These are phyloP conservation scores for Mnemiopsis leidyi DNA, from an alignment of 37 sponge, comb jelly and placozoan genomes.

Conservation along the genomic window DNA sequence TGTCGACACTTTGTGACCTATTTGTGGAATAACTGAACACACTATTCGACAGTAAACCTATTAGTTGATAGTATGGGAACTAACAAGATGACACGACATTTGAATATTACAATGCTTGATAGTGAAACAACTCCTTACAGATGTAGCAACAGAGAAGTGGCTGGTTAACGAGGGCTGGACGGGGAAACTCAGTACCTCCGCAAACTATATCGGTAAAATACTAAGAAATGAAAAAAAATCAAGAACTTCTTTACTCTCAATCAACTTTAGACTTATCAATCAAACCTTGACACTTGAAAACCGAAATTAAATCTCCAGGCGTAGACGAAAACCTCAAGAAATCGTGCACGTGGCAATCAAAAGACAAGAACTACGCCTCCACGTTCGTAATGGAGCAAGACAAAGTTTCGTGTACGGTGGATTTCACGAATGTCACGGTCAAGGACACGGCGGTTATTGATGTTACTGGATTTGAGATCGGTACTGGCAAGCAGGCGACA, in stretches of 20 bases:
- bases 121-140: neutral
- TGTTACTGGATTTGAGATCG: neutral
- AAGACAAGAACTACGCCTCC: neutral
- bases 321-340: neutral
- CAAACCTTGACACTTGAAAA: no score
- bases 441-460: neutral
- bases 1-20: no score
- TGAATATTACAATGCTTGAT: neutral
- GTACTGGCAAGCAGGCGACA: neutral
- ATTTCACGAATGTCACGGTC: neutral
- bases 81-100: no score
- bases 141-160: neutral
- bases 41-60: no score
- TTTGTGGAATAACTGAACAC: no score
- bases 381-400: neutral
- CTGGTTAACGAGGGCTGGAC: slow-evolving; percentile 36
- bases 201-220: slow-evolving; percentile 6
- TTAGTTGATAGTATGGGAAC: no score
- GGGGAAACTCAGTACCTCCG: neutral
- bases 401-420: neutral
- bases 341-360: neutral
- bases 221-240: no score
- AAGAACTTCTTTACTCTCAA: no score
- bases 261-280: neutral
- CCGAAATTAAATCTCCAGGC: no score